phyloP scores from a whole-genome alignment of 2,888 invertebrate genomes.

The Tachystola acroxantha region DNA sequence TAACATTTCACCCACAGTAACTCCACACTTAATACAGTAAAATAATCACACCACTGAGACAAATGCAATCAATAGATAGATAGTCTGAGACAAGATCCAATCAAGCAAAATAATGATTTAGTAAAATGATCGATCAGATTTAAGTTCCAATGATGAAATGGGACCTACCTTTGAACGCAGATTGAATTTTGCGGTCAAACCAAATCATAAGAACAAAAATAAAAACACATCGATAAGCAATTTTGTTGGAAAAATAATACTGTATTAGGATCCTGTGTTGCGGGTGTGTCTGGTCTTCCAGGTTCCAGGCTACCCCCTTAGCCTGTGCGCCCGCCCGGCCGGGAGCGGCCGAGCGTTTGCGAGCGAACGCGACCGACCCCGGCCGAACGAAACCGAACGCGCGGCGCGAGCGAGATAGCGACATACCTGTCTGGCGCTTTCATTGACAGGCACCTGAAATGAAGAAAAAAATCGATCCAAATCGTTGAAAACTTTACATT shows the following conservation, averaged over 20 bases:
- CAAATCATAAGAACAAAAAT: slow-evolving; percentile 41
- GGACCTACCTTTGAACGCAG: slow-evolving; percentile 46
- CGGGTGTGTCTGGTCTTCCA: slow-evolving; percentile 74
- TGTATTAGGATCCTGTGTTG: slow-evolving; percentile 68
- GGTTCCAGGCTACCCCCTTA: slow-evolving; percentile 71
- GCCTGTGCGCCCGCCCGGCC: slow-evolving; percentile 53
- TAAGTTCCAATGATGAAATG: slow-evolving; percentile 55
- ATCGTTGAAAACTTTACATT: slow-evolving; percentile 80
- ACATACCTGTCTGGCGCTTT: slow-evolving; percentile 86
- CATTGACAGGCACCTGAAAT: slow-evolving; percentile 86
- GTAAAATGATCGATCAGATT: slow-evolving; percentile 32
- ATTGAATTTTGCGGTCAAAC: slow-evolving; percentile 39
- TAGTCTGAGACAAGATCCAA: slow-evolving; percentile 46
- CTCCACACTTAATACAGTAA: slow-evolving; percentile 53
- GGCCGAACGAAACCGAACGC: slow-evolving; percentile 70
- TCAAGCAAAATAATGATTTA: slow-evolving; percentile 48
- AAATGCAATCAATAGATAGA: slow-evolving; percentile 48
- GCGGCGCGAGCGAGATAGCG: slow-evolving; percentile 63
- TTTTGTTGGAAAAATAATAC: slow-evolving; percentile 66
- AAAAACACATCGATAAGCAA: slow-evolving; percentile 74
- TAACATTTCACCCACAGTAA: slow-evolving; percentile 66
- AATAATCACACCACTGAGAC: slow-evolving; percentile 65
- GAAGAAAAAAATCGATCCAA: slow-evolving; percentile 82
- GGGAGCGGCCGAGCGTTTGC: slow-evolving; percentile 60
- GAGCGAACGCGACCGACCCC: slow-evolving; percentile 68